Evolutionary conservation across 2,888 invertebrate species (phyloP).

Genomic region (Nowickia ferox): DNA sequence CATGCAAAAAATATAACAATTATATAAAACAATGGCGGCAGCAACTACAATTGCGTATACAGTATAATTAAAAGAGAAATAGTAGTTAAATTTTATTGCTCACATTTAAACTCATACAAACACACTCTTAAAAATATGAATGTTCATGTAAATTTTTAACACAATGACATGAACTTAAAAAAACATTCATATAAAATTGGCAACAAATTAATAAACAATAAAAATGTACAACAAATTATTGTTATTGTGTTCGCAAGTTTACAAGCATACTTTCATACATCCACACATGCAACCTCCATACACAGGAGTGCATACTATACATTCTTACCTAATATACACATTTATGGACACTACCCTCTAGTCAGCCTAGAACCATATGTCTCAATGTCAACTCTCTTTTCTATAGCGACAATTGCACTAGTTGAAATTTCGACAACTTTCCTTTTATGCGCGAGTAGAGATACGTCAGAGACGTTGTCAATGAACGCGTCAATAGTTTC

Average conservation of each 20-base stretch:
- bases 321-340: no score
- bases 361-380: no score
- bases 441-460: no score
- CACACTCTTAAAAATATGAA: not conserved
- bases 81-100: constrained; percentile 43
- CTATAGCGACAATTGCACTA: no score
- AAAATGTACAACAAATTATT: constrained; percentile 72
- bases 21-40: constrained; percentile 58
- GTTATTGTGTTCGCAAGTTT: constrained; percentile 44
- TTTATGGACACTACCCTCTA: no score
- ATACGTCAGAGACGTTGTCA: no score
- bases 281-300: no score
- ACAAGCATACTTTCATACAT: not conserved
- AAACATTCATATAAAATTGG: constrained; percentile 49
- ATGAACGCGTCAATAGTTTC: no score
- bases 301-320: no score
- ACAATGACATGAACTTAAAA: not conserved
- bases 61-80: constrained; percentile 6
- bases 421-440: no score
- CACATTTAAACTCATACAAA: not conserved
- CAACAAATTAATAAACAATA: constrained; percentile 74
- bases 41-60: constrained; percentile 6
- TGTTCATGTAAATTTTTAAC: constrained; percentile 8
- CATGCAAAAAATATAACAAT: constrained; percentile 61
- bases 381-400: no score